Evolutionary conservation across 1,140 invertebrate genomes (phyloP).

Genomic region (Pseudomyrmex pallidus): DNA sequence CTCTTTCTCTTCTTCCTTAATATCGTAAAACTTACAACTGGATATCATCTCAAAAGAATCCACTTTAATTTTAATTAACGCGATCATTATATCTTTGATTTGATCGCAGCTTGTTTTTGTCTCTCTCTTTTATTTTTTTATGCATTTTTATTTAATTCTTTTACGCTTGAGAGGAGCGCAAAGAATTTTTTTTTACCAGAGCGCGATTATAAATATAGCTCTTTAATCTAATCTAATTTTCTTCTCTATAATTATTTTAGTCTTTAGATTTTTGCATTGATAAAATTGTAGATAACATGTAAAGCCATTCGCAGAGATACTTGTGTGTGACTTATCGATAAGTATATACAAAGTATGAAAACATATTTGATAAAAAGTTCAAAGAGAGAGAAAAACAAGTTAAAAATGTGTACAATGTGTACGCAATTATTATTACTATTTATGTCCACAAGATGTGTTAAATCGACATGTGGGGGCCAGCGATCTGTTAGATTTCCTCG

Average conservation of each 20-base stretch:
- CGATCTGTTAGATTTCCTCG: conserved; percentile 62
- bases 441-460: conserved; percentile 41
- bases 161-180: too few species aligned
- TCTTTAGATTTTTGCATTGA: neutral
- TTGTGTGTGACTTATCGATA: conserved; percentile 34
- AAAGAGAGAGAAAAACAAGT: too few species aligned
- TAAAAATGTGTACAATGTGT: neutral
- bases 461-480: conserved; percentile 28
- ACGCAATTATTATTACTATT: neutral
- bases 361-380: conserved; percentile 35
- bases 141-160: too few species aligned
- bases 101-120: neutral
- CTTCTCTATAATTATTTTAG: too few species aligned
- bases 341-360: conserved; percentile 31
- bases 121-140: too few species aligned
- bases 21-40: conserved; percentile 16
- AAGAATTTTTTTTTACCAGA: too few species aligned
- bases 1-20: neutral
- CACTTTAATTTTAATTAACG: conserved; percentile 34
- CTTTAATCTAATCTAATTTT: too few species aligned
- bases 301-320: conserved; percentile 32
- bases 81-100: conserved; percentile 4
- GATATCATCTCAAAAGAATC: conserved; percentile 19
- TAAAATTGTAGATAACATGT: conserved; percentile 37
- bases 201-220: too few species aligned